phyloP scores from a whole-genome alignment of 2,797 vertebrate species.

The Scolopax bukidnonensis region DNA sequence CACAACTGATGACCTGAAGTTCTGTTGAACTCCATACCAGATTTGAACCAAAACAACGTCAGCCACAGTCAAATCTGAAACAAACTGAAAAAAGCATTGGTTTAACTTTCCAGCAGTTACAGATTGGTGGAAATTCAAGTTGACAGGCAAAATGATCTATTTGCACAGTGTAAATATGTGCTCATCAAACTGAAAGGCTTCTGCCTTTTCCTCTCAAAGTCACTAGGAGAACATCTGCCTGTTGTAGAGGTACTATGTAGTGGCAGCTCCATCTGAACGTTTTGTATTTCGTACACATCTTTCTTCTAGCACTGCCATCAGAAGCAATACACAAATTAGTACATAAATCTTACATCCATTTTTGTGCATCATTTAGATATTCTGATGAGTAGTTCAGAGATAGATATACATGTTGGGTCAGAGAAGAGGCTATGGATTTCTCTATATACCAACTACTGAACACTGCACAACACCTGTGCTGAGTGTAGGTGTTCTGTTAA shows the following conservation, averaged over 20 bases:
- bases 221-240: background rate
- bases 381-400: background rate
- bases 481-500: background rate
- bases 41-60: background rate
- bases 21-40: background rate
- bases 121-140: background rate
- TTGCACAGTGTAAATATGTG: background rate
- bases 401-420: fast-evolving
- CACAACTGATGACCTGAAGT: background rate
- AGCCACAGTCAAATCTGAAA: background rate
- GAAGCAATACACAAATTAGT: background rate
- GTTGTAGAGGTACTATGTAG: background rate
- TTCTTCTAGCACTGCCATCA: background rate
- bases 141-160: background rate
- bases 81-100: background rate
- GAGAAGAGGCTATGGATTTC: background rate
- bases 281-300: fast-evolving
- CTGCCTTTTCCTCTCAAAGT: background rate
- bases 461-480: background rate
- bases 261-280: background rate
- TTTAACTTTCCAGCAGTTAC: background rate
- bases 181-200: background rate
- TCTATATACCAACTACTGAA: fast-evolving
- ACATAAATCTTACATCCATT: background rate
- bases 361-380: background rate